Evolutionary conservation across 2,797 vertebrate species (phyloP), one percentile per base, ranked within the genome.

Genomic region (Zenarchopterus dispar): DNA sequence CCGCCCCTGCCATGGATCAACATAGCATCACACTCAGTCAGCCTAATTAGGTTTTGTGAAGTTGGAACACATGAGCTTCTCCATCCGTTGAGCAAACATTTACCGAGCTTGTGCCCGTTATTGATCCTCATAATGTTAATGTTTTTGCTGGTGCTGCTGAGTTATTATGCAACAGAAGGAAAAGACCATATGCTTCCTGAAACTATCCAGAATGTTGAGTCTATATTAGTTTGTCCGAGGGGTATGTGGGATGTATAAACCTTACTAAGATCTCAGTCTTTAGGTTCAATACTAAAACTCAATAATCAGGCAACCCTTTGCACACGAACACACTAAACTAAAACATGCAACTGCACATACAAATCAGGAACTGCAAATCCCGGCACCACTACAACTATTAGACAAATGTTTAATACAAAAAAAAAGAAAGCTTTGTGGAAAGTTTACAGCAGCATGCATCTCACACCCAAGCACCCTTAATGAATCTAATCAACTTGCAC

Each of bases 91-190:
- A 50, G 57, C 52, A 83, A 63, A 81, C 64, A 75, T 71, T 60
- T 39, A 67, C 62, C 50, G 56, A 67, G 57, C 56, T 73, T 58
- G 56, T 75, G 58, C 44, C 73, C 63, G 61, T 70, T 82, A 88
- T 85, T 85, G 84, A 89, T 88, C 71, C 74, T 59, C 17, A 10
- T 83, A 83, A 83, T 83, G 67, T 66, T 80, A n/a, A 67, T 78
- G 56, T 67, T 49, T 39, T 52, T 80, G 74, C 65, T 6, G 10
- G 4, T 67, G 56, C 72, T 57, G 36, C 70, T 70, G 64, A 85
- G 70, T 84, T 74, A 86, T 82, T 79, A 71, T 66, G 58, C 62
- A 80, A 69, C 55, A 52, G 44, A 50, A 48, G 59, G 62, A 47
- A 75, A 73, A 26, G 45, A 69, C 69, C 79, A 68, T 73, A 73